phyloP scores from a whole-genome alignment of 2,888 invertebrate species.

The Tipula helvola region DNA sequence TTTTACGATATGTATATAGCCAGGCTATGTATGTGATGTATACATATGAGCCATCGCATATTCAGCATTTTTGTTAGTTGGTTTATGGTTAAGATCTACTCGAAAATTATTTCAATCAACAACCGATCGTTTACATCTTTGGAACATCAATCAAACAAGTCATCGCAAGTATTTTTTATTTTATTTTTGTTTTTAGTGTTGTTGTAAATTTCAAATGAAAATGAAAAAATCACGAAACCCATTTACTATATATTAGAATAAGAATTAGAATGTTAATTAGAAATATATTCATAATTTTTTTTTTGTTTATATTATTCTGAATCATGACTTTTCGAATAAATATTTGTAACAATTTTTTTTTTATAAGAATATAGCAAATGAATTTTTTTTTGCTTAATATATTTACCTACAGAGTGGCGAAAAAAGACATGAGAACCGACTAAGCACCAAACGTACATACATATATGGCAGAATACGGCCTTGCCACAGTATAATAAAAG shows the following conservation, averaged over 20 bases:
- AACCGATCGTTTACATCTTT: not conserved
- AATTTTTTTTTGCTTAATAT: not conserved
- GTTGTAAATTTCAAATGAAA: not conserved
- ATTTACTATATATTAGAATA: not conserved
- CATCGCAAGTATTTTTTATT: not conserved
- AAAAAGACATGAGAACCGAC: too few relatives aligned
- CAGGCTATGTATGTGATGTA: too few relatives aligned
- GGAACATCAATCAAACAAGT: not conserved
- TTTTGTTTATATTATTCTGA: not conserved
- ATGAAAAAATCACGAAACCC: not conserved
- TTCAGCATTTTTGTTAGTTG: not conserved
- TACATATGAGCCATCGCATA: too few relatives aligned
- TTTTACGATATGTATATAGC: too few relatives aligned
- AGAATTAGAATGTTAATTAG: slow-evolving; percentile 4
- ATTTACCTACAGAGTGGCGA: not conserved
- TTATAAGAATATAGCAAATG: not conserved
- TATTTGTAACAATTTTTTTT: not conserved
- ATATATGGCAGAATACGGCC: too few relatives aligned
- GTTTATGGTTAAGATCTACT: not conserved
- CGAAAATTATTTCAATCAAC: not conserved
- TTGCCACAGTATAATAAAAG: too few relatives aligned
- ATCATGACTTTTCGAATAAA: not conserved
- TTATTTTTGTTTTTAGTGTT: not conserved
- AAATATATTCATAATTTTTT: not conserved
- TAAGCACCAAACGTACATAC: too few relatives aligned